A percentile compares a stretch with the other conserved stretches of the same genome.
Conservation (phyloP, 2,113 vertebrate species). For the Sphaerodactylus townsendi region DNA sequence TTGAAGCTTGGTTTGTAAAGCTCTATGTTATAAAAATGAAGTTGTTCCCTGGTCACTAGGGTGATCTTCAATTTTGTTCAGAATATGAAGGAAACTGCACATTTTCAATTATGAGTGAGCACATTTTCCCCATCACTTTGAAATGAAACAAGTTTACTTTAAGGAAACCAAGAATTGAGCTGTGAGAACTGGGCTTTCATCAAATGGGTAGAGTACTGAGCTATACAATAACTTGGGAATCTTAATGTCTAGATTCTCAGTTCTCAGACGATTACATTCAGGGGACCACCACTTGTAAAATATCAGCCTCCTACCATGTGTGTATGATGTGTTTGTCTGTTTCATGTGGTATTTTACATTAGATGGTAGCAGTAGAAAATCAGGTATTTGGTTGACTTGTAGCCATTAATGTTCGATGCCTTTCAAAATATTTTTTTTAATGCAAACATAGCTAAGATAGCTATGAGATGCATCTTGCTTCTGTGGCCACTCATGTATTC, state of each 20-base stretch:
- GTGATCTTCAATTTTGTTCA: conserved; percentile 60
- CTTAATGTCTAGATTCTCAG: not conserved
- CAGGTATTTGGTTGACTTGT: not conserved
- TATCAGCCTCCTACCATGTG: not conserved
- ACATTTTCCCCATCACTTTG: conserved; percentile 40
- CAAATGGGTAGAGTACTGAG: conserved; percentile 30
- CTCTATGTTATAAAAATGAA: conserved; percentile 63
- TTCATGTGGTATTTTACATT: not conserved
- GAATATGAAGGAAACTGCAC: conserved; percentile 60
- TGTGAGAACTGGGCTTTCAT: conserved; percentile 38
- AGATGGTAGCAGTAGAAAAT: not conserved
- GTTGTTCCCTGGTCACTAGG: conserved; percentile 53
- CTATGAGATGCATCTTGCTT: too few relatives aligned
- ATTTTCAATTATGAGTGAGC: conserved; percentile 62
- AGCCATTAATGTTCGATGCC: not conserved
- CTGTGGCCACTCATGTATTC: too few relatives aligned
- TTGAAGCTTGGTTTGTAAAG: conserved; percentile 61
- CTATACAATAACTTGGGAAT: conserved; percentile 10
- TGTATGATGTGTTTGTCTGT: not conserved
- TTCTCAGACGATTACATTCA: not conserved
- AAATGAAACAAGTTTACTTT: conserved; percentile 54
- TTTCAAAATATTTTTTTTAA: not conserved
- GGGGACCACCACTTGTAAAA: too few relatives aligned
- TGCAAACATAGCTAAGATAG: too few relatives aligned
- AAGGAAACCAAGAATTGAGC: conserved; percentile 54